phyloP scores from a whole-genome alignment of 2,888 invertebrate species.

The Heliconius cydno region DNA sequence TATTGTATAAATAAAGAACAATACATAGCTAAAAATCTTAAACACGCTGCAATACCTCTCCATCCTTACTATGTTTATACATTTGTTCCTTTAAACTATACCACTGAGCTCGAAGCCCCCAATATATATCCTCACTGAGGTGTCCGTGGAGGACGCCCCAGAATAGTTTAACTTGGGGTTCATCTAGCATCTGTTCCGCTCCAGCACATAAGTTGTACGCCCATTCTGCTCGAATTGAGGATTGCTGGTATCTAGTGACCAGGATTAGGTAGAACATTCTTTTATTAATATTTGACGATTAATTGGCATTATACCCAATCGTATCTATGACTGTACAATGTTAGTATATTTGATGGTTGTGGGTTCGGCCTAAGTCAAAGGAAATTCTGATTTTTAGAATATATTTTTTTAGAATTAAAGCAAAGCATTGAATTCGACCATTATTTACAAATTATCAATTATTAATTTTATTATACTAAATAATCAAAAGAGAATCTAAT shows the following conservation, averaged over 20 bases:
- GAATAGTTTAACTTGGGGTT: conserved; percentile 75
- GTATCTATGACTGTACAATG: too few species aligned
- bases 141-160: conserved; percentile 75
- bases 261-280: neutral
- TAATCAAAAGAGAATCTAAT: too few species aligned
- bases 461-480: too few species aligned
- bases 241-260: conserved; percentile 73
- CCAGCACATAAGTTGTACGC: conserved; percentile 80
- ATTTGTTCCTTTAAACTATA: conserved; percentile 60
- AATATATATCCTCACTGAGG: conserved; percentile 73
- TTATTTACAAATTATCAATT: too few species aligned
- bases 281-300: neutral
- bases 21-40: neutral
- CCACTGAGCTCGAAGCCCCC: conserved; percentile 71
- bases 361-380: too few species aligned
- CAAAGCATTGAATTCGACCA: too few species aligned
- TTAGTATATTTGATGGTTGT: too few species aligned
- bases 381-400: too few species aligned
- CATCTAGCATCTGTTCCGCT: conserved; percentile 77
- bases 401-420: too few species aligned
- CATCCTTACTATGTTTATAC: conserved; percentile 59
- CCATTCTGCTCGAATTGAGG: conserved; percentile 79
- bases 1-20: neutral
- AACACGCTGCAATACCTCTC: conserved; percentile 55
- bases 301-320: too few species aligned